phyloP scores from a whole-genome alignment of 2,888 invertebrate species.

The Tachina lurida region DNA sequence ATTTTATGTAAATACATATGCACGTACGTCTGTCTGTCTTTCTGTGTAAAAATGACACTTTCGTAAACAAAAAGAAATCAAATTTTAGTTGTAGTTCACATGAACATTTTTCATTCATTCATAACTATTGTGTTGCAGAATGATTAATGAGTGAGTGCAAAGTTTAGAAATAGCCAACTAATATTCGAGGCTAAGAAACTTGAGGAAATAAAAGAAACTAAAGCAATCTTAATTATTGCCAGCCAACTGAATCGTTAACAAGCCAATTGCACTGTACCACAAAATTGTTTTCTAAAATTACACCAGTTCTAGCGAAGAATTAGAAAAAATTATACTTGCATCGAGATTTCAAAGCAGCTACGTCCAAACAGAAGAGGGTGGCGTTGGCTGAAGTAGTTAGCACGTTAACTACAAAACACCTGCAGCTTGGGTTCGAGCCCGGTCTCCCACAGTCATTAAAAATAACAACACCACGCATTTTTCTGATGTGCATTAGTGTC shows the following conservation, averaged over 20 bases:
- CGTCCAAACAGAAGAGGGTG: too few relatives aligned
- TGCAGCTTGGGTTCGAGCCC: too few relatives aligned
- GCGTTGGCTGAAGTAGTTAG: too few relatives aligned
- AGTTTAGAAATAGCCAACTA: background rate
- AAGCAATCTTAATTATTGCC: background rate
- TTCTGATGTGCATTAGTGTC: too few relatives aligned
- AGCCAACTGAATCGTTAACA: background rate
- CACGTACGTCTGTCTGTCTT: background rate
- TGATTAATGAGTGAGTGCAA: conserved; percentile 15
- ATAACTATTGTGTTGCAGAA: background rate
- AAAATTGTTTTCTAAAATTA: too few relatives aligned
- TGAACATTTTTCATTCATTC: conserved; percentile 28
- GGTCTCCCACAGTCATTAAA: too few relatives aligned
- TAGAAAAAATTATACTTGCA: too few relatives aligned
- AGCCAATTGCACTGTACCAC: too few relatives aligned
- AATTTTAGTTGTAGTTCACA: conserved; percentile 30
- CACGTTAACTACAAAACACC: too few relatives aligned
- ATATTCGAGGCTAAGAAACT: background rate
- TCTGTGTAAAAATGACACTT: conserved; percentile 13
- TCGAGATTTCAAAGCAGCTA: too few relatives aligned
- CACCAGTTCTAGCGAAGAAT: too few relatives aligned
- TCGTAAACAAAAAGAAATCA: conserved; percentile 6
- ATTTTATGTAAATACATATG: conserved; percentile 36
- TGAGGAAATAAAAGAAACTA: background rate
- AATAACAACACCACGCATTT: too few relatives aligned